Conservation (phyloP, 2,888 invertebrate species). For the Athripsodes cinereus region DNA sequence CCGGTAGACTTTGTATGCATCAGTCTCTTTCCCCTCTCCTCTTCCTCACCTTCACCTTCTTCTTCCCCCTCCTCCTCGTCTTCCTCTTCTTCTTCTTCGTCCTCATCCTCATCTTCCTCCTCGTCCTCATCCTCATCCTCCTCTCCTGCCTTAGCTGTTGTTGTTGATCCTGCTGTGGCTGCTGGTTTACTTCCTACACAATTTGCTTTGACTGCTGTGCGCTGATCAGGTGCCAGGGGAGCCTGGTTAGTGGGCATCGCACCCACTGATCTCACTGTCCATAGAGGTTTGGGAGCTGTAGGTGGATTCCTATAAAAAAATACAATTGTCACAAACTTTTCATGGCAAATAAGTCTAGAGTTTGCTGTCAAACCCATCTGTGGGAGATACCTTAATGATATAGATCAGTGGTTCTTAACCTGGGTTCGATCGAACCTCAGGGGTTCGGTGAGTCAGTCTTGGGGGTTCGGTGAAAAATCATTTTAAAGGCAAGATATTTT, state of each 20-base stretch:
- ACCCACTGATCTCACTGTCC: conserved; percentile 8
- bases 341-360: too few species aligned
- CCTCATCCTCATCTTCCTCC: conserved; percentile 17
- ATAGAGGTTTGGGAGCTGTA: conserved; percentile 6
- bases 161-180: neutral
- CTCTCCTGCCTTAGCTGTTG: neutral
- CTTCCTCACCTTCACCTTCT: conserved; percentile 12
- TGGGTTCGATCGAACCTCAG: too few species aligned
- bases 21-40: conserved; percentile 10
- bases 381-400: too few species aligned
- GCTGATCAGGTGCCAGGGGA: neutral
- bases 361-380: too few species aligned
- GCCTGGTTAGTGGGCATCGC: conserved; percentile 8
- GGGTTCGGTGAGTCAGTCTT: too few species aligned
- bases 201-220: neutral
- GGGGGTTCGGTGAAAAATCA: too few species aligned
- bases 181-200: neutral
- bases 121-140: conserved; percentile 10
- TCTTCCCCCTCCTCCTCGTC: conserved; percentile 22
- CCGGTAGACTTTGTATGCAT: conserved; percentile 23
- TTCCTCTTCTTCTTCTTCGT: conserved; percentile 22
- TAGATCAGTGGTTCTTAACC: too few species aligned
- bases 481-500: too few species aligned
- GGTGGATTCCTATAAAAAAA: conserved; percentile 6
- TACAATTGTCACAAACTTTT: neutral